These are phyloP conservation scores for Pantherophis alleghaniensis DNA, from an alignment of 2,797 vertebrate species.

Conservation along the genomic window DNA sequence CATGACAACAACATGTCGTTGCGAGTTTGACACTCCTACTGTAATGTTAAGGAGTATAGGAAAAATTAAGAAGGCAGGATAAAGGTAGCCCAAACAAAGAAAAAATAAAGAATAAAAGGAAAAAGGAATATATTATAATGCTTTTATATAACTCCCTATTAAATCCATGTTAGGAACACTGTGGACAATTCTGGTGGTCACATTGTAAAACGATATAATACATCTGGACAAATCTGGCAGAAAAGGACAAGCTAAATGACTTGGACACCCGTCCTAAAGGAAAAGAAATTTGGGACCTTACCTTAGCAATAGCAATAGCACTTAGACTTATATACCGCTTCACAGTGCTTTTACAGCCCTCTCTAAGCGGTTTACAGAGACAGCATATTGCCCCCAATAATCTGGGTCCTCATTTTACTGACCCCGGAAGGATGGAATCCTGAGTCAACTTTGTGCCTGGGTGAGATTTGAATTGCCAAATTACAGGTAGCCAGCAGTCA, in stretches of 20 bases:
- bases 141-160: neutral
- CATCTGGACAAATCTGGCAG: neutral
- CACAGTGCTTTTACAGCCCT: too few species aligned
- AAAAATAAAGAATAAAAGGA: neutral
- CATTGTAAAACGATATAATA: neutral
- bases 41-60: neutral
- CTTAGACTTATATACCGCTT: too few species aligned
- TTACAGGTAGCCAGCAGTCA: too few species aligned
- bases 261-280: neutral
- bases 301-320: neutral
- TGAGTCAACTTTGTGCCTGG: too few species aligned
- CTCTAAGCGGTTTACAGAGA: too few species aligned
- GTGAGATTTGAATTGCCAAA: too few species aligned
- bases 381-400: too few species aligned
- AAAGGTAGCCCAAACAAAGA: neutral
- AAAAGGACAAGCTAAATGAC: neutral
- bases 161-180: neutral
- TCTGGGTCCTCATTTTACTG: too few species aligned
- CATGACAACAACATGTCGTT: too few species aligned
- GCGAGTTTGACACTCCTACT: neutral
- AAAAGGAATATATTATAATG: neutral
- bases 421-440: too few species aligned
- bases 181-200: neutral
- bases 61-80: neutral
- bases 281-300: neutral